Conservation (phyloP, 2,113 vertebrate genomes). For the Ploceus nigricollis region DNA sequence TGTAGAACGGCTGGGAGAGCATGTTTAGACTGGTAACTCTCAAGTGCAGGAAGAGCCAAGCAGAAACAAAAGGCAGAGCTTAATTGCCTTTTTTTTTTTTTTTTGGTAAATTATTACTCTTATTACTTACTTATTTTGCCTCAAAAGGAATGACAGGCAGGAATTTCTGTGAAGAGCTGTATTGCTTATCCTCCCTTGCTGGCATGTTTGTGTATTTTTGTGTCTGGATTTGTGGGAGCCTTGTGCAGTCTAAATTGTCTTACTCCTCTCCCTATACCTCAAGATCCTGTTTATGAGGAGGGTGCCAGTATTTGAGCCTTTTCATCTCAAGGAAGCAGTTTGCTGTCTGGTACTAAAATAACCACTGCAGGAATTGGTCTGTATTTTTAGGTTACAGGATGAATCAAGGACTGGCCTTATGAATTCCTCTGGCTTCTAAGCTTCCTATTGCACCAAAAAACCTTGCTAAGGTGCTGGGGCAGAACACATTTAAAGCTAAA, state of each 20-base stretch:
- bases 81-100: not conserved
- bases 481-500: not conserved
- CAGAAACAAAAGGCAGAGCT: not conserved
- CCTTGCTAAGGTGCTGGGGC: not conserved
- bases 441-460: conserved; percentile 62
- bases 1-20: not conserved
- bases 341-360: conserved; percentile 66
- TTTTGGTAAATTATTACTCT: not conserved
- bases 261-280: conserved; percentile 23
- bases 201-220: not conserved
- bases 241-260: conserved; percentile 32
- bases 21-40: not conserved
- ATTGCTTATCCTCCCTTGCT: not conserved
- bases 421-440: not conserved
- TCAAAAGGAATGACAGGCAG: not conserved
- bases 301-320: conserved; percentile 28
- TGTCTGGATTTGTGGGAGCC: conserved; percentile 14
- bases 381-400: conserved; percentile 74
- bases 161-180: not conserved
- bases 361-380: conserved; percentile 49
- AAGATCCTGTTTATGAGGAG: conserved; percentile 67
- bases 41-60: not conserved
- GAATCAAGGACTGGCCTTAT: conserved; percentile 17
- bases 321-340: conserved; percentile 74
- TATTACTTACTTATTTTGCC: not conserved